Conservation (phyloP, 2,113 vertebrate species). For the Ammodytes dubius region DNA sequence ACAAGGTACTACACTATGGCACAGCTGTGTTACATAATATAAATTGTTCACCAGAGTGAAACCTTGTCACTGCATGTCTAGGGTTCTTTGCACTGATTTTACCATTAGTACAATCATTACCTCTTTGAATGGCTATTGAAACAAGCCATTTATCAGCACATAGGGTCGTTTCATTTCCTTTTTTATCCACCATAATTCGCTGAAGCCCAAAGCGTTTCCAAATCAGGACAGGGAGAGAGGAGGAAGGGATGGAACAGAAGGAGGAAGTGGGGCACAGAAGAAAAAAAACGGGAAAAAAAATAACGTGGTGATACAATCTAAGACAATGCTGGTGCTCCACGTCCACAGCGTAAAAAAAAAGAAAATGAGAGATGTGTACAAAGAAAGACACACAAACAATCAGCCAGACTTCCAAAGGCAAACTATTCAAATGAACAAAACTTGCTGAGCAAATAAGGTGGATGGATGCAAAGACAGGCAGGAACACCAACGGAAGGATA, state of each 20-base stretch:
- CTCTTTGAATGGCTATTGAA: conserved; percentile 9
- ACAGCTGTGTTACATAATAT: conserved; percentile 39
- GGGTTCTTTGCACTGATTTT: conserved; percentile 11
- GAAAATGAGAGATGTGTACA: conserved; percentile 57
- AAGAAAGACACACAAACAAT: conserved; percentile 51
- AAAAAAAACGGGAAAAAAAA: conserved; percentile 19
- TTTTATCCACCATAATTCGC: conserved; percentile 63
- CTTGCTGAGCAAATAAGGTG: conserved; percentile 41
- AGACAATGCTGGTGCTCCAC: conserved; percentile 53
- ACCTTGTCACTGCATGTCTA: conserved; percentile 20
- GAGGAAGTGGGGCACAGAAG: conserved; percentile 68
- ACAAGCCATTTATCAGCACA: conserved; percentile 23
- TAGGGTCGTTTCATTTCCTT: conserved; percentile 22
- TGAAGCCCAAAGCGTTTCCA: conserved; percentile 82
- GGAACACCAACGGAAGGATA: conserved; percentile 56
- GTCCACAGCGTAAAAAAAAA: conserved; percentile 39
- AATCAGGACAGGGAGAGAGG: conserved; percentile 79
- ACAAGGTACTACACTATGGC: not conserved
- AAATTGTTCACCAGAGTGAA: conserved; percentile 30
- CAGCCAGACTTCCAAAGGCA: conserved; percentile 42
- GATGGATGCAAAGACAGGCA: conserved; percentile 73
- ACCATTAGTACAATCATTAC: not conserved
- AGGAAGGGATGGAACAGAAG: conserved; percentile 73
- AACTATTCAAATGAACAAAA: conserved; percentile 47
- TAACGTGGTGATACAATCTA: conserved; percentile 56